Evolutionary conservation across 2,888 invertebrate species (phyloP), one percentile per base, ranked within the genome.

Genomic region (Volucella inflata): DNA sequence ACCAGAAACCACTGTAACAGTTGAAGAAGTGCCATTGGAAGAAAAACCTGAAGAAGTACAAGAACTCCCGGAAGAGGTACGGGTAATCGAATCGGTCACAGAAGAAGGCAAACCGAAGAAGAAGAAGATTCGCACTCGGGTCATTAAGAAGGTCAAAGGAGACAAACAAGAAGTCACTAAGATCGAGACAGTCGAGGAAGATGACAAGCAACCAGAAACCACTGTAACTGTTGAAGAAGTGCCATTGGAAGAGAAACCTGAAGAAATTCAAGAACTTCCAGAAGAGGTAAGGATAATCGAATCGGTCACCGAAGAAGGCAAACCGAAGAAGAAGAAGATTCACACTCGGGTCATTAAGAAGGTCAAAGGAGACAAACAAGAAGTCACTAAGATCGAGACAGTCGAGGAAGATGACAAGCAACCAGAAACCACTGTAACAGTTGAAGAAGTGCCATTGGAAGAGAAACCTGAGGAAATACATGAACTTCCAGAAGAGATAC

Each of bases 131-230:
- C 48, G 78, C 8, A 78, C 78, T 6, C 78, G 78, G 10, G 48
- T 64, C 6, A 78, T 78, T 64, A 78, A 78, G 44, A 78, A 78
- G 57, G 57, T 71, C 36, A 78, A 65, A 64, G 78, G 78, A 4
- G 78, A 64, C 57, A 78, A 78, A 8, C 71, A 78, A 44, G 78
- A 78, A 64, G 71, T 78, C 38, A 78, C 78, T n/a, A 78, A 71
- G 57, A 78, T 78, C 17, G 78, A 71, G 11, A 78, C 71, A 0
- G 78, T 78, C 10, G 78, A 78, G 14, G 78, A 78, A 40, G 78
- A 78, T 65, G 78, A 78, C 44, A 78, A 78, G 8, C 64, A 42
- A n/a, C 50, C 71, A 2, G 78, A 78, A 30, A 78, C 71, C 21
- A 78, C 71, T 3, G 78, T 78, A 2, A 78, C 78, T 11, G 78